Percentiles rank a stretch among this genome's conserved stretches.
Evolutionary conservation across 1,140 invertebrate genomes (phyloP).

Genomic region (Telenomus remus): DNA sequence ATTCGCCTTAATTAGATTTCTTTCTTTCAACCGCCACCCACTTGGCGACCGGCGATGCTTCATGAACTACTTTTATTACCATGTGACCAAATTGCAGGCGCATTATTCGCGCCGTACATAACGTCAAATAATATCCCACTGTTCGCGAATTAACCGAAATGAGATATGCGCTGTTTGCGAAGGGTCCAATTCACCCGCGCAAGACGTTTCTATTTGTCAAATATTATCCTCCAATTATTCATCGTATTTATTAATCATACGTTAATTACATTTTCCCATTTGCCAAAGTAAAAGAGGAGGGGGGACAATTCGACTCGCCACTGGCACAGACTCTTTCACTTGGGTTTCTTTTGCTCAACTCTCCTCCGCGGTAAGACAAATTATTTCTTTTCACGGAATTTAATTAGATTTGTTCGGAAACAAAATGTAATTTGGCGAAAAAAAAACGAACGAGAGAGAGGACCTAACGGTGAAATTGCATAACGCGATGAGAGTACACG

Average conservation of each 20-base stretch:
- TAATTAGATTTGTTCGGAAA: conserved; percentile 57
- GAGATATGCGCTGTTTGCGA: conserved; percentile 43
- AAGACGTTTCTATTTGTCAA: conserved; percentile 40
- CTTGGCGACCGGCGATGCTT: conserved; percentile 51
- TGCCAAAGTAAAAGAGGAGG: too few species aligned
- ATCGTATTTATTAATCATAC: conserved; percentile 42
- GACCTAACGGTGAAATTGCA: conserved; percentile 47
- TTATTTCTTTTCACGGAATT: conserved; percentile 56
- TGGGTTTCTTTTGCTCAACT: neutral
- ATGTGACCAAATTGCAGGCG: conserved; percentile 50
- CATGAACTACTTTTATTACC: conserved; percentile 58
- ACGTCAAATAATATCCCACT: conserved; percentile 50
- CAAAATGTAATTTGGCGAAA: conserved; percentile 54
- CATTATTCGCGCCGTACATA: conserved; percentile 35
- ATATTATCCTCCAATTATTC: conserved; percentile 31
- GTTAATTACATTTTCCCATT: conserved; percentile 43
- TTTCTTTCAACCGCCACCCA: conserved; percentile 46
- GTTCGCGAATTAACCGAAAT: conserved; percentile 37
- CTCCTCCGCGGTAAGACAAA: conserved; percentile 33
- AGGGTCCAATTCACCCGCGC: conserved; percentile 12
- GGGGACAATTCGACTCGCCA: conserved; percentile 6
- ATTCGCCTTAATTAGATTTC: conserved; percentile 61
- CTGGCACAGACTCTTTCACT: neutral
- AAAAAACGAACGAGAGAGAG: conserved; percentile 5
- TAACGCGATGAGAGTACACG: conserved; percentile 45